A percentile compares a stretch with the other conserved stretches of the same genome.
Evolutionary conservation across 2,113 vertebrate genomes (phyloP).

Genomic region (Herpailurus yagouaroundi): DNA sequence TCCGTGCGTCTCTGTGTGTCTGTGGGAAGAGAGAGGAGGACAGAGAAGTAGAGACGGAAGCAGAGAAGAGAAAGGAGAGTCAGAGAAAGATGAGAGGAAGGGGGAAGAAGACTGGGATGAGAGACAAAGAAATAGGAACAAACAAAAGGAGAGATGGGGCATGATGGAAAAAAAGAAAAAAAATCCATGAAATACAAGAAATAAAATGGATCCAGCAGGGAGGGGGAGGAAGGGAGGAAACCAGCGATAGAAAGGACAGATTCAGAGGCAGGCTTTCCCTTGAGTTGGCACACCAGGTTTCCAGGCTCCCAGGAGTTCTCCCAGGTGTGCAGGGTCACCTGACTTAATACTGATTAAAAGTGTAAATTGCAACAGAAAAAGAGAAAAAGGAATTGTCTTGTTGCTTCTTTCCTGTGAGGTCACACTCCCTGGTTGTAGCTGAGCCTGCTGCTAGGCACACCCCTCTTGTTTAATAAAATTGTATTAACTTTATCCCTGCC

Average conservation of each 20-base stretch:
- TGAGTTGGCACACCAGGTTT: not conserved
- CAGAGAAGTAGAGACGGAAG: not conserved
- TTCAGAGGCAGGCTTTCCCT: not conserved
- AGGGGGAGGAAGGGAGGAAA: not conserved
- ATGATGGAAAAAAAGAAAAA: not conserved
- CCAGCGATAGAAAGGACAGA: not conserved
- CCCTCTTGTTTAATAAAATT: conserved; percentile 82
- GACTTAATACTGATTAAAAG: conserved; percentile 74
- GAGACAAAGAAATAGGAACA: not conserved
- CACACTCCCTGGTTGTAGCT: conserved; percentile 56
- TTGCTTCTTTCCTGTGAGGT: conserved; percentile 70
- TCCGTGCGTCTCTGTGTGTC: not conserved
- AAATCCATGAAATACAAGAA: not conserved
- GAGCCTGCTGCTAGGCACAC: conserved; percentile 74
- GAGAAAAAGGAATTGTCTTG: conserved; percentile 42
- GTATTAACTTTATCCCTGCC: conserved; percentile 81
- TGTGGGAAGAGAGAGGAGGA: not conserved
- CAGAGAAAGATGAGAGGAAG: not conserved
- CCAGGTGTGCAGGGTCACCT: conserved; percentile 62
- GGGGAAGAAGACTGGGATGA: not conserved
- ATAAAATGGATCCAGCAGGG: not conserved
- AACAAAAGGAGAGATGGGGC: not conserved
- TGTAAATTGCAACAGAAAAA: conserved; percentile 67
- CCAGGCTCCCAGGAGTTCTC: conserved; percentile 20
- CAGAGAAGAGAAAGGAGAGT: not conserved